These are phyloP conservation scores for Hypocryptadius cinnamomeus DNA, from an alignment of 2,113 vertebrate genomes.

Conservation along the genomic window DNA sequence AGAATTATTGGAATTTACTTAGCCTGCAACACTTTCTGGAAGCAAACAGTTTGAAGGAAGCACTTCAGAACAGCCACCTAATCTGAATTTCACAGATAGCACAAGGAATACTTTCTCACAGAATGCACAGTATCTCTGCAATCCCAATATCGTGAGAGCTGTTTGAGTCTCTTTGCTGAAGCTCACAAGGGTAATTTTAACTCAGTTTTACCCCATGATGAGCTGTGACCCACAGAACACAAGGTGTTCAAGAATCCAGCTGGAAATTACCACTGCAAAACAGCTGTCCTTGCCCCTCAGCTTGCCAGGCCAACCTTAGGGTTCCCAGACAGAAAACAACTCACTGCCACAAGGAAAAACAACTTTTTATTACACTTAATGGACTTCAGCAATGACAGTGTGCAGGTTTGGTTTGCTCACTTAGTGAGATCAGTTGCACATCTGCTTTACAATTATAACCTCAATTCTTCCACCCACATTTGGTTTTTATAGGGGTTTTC, in stretches of 20 bases:
- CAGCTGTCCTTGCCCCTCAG: background rate
- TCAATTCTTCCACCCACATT: background rate
- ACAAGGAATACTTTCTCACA: slow-evolving; percentile 29
- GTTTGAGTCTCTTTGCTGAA: background rate
- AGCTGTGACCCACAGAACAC: slow-evolving; percentile 22
- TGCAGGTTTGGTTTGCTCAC: background rate
- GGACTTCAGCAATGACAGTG: background rate
- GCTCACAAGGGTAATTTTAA: background rate
- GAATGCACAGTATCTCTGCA: slow-evolving; percentile 28
- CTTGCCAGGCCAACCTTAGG: background rate
- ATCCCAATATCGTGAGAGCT: background rate
- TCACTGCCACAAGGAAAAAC: background rate
- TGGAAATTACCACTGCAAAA: slow-evolving; percentile 30
- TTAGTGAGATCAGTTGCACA: background rate
- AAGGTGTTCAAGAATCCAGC: slow-evolving; percentile 1
- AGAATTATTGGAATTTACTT: slow-evolving; percentile 63
- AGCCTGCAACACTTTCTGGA: slow-evolving; percentile 15
- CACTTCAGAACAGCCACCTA: slow-evolving; percentile 51
- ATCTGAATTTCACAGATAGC: slow-evolving; percentile 61
- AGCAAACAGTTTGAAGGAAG: slow-evolving; percentile 49
- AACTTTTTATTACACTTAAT: background rate
- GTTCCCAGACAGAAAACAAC: slow-evolving; percentile 9
- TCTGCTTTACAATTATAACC: background rate
- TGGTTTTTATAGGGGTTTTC: background rate
- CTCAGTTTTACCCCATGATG: slow-evolving; percentile 32